Evolutionary conservation across 2,888 invertebrate genomes (phyloP), one percentile per base, ranked within the genome.

Genomic region (Cephus runcator): DNA sequence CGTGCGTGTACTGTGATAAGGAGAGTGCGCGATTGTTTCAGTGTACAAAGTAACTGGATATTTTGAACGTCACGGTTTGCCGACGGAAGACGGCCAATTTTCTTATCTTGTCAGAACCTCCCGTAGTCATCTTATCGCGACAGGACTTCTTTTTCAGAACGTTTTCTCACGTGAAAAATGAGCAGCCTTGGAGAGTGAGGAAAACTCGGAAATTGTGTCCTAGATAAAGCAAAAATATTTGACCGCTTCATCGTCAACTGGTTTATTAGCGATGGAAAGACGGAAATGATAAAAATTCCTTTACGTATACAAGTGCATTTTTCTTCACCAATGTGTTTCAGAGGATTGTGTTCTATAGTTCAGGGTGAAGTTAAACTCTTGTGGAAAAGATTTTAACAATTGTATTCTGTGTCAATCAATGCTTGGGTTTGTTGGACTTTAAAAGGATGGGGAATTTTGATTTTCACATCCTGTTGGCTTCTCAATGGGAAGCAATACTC

Each of bases 41-140:
- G 23, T 56, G 56, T 56, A 56, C 56, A 23, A 56, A 56, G 23
- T 56, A 56, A 56, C 56, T 56, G 56, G 56, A 56, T 56, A 56
- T 56, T 56, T 23, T 56, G 56, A 71, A 34, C 71, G 71, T 71
- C 12, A 71, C 71, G 3, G 31, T 3, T 71, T 31, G 71, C 71
- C 71, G 71, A 71, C 33, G 71, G 33, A 23, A 34, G 71, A 71
- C 71, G 71, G 71, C 56, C 12, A 71, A 33, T 71, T 71, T 71
- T 34, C 71, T 71, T 71, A 71, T 71, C 71, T 71, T 34, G 71
- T 71, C 71, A 71, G 34, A 71, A 71, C 71, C 71, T 31, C 31
- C 12, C 71, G 71, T 31, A 34, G 9, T 71, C 31, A 34, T 71
- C 31, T 71, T 31, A 34, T 15, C 71, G 31, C 71, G 71, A 33